Evolutionary conservation across 2,113 vertebrate species (phyloP), one percentile per base, ranked within the genome.

Genomic region (Petrocephalus microphthalmus): DNA sequence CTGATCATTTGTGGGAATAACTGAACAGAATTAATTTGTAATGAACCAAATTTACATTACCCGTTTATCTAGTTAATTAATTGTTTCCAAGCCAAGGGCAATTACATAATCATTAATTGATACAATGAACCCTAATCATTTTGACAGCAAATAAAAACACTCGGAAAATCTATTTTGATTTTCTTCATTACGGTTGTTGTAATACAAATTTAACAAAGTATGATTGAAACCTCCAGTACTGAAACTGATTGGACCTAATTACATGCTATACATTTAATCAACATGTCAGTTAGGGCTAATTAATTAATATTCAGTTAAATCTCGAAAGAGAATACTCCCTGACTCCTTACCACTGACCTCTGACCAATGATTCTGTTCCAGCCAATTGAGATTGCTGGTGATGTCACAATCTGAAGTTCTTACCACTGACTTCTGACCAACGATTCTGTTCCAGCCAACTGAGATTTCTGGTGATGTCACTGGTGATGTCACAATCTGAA

Each of bases 101-200:
- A 83, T 83, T 51, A 49, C 49, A 45, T 49, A 83, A 83, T 49
- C 81, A 83, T 83, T 83, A 83, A 83, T n/a, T 49, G 81, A 83
- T 45, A 83, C 37, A 47, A 83, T 49, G 42, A 82, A 82, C 37
- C 29, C 78, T 82, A 82, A 22, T 82, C 78, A 82, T 64, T 64
- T 64, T 64, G 5, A 64, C 17, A 20, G 15, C 33, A 82, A 49
- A 22, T 19, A 49, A 83, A 83, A 83, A 83, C 81, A 49, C 45
- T 49, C 7, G 2, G 78, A 45, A 83, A 83, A 49, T 83, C 81
- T 22, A 83, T 83, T 83, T 83, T 0, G 45, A 45, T 83, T 17
- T 49, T 83, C 81, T 42, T 47, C 20, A 83, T 83, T 47, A n/a
- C 42, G 8, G 42, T 83, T 49, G 45, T n/a, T 19, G 17, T 49